Evolutionary conservation across 1,140 invertebrate genomes (phyloP).

Genomic region (Chironomus striatipennis): DNA sequence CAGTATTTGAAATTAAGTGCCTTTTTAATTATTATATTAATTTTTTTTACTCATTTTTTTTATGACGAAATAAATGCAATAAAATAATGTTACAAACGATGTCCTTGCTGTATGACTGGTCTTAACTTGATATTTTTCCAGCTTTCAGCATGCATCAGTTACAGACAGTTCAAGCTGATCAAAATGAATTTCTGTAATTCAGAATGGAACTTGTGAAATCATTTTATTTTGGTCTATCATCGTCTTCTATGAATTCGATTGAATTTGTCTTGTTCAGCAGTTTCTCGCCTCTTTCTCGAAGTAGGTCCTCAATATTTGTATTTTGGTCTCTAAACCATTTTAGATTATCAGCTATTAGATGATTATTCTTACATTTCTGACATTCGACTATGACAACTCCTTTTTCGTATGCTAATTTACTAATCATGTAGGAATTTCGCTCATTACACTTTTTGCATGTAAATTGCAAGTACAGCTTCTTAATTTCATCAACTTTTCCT

Average conservation of each 20-base stretch:
- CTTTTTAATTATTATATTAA: not conserved
- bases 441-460: constrained; percentile 79
- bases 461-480: constrained; percentile 63
- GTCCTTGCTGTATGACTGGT: no score
- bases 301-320: constrained; percentile 62
- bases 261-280: not conserved
- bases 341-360: constrained; percentile 87
- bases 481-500: constrained; percentile 26
- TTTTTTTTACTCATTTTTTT: no score
- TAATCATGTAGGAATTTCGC: constrained; percentile 66
- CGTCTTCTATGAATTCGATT: not conserved
- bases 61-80: no score
- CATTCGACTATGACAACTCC: constrained; percentile 84
- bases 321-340: constrained; percentile 76
- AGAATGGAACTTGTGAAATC: not conserved
- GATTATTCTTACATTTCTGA: constrained; percentile 73
- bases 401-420: constrained; percentile 74
- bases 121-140: no score
- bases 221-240: not conserved
- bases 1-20: constrained; percentile 5
- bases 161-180: no score
- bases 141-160: no score
- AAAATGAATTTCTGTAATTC: no score
- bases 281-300: not conserved
- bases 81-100: no score